Evolutionary conservation across 2,113 vertebrate species (phyloP).

Genomic region (Blennius ocellaris): DNA sequence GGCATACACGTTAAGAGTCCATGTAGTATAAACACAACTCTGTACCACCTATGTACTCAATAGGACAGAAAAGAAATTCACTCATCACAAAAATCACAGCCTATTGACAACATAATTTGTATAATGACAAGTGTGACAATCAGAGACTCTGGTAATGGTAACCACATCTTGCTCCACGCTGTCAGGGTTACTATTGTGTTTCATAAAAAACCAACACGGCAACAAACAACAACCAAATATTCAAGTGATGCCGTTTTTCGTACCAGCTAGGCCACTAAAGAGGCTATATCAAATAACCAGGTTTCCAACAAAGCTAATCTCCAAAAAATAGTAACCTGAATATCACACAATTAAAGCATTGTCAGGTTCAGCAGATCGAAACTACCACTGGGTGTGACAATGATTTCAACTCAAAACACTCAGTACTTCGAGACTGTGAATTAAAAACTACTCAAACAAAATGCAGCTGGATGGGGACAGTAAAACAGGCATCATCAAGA

Average conservation of each 20-base stretch:
- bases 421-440: background rate
- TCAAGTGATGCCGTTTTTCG: background rate
- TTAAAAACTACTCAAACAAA: background rate
- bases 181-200: background rate
- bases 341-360: background rate
- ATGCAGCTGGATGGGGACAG: too few relatives aligned
- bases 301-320: background rate
- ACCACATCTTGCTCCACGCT: background rate
- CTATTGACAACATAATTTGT: background rate
- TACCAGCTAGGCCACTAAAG: background rate
- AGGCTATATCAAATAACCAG: too few relatives aligned
- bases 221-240: background rate
- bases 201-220: background rate
- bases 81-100: constrained; percentile 15
- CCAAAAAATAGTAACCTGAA: background rate
- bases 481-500: too few relatives aligned
- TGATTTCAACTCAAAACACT: background rate
- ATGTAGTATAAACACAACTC: too few relatives aligned
- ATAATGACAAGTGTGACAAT: constrained; percentile 11
- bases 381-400: background rate
- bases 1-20: too few relatives aligned
- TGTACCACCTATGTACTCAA: too few relatives aligned
- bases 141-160: background rate
- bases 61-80: too few relatives aligned
- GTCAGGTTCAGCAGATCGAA: background rate